Percentiles rank a stretch among this genome's conserved stretches.
These are phyloP conservation scores for Pteromalus puparum DNA, from an alignment of 1,140 invertebrate genomes.

Conservation along the genomic window DNA sequence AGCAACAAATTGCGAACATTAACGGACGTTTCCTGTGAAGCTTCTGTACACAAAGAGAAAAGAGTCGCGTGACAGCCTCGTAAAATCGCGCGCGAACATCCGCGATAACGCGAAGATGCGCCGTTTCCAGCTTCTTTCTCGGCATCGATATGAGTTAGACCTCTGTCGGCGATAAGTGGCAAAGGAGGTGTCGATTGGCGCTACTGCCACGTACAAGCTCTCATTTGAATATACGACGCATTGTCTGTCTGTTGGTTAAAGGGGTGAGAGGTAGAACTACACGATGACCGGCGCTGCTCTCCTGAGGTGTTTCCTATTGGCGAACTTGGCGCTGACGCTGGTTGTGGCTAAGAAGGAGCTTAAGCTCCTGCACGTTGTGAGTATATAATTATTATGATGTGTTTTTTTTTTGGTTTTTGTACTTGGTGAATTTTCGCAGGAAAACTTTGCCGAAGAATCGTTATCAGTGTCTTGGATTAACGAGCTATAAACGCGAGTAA, in stretches of 20 bases:
- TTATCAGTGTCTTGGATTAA: too few species aligned
- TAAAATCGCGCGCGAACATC: background rate
- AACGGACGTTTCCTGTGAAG: too few species aligned
- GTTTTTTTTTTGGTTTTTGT: background rate
- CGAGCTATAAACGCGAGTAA: background rate
- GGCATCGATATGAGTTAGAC: background rate
- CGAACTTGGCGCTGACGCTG: background rate
- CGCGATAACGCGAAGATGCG: background rate
- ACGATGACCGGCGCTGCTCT: background rate
- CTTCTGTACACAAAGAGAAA: too few species aligned
- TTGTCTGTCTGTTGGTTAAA: background rate
- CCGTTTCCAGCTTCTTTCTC: background rate
- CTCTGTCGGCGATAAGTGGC: background rate
- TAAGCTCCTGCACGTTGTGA: conserved; percentile 22
- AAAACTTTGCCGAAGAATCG: background rate
- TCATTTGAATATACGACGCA: background rate
- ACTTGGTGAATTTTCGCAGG: background rate
- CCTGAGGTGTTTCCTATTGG: background rate
- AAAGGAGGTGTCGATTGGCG: background rate
- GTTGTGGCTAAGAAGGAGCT: conserved; percentile 16
- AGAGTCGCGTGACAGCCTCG: background rate
- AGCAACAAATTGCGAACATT: too few species aligned
- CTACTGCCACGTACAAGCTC: background rate
- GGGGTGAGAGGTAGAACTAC: too few species aligned
- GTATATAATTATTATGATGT: conserved; percentile 16